Conservation (phyloP, 1,140 invertebrate species). For the Mercenaria mercenaria region DNA sequence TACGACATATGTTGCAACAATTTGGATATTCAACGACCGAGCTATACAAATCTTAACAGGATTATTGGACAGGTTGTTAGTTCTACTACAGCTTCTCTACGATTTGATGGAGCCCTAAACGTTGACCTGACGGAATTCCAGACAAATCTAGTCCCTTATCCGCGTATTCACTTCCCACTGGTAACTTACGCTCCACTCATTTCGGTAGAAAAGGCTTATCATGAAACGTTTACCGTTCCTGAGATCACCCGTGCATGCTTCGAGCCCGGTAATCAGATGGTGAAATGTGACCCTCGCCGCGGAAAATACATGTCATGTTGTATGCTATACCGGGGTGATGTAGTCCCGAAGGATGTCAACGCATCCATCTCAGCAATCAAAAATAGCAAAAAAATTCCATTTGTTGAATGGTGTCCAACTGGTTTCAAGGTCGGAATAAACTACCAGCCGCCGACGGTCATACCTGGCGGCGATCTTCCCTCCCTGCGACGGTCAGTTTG, state of each 20-base stretch:
- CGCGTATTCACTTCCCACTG: slow-evolving; percentile 85
- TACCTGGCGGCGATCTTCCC: slow-evolving; percentile 90
- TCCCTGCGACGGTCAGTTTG: slow-evolving; percentile 89
- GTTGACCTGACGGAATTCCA: slow-evolving; percentile 91
- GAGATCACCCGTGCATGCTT: slow-evolving; percentile 92
- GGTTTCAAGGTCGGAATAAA: slow-evolving; percentile 38
- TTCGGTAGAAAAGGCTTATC: slow-evolving; percentile 95
- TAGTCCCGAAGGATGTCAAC: slow-evolving; percentile 91
- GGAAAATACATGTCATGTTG: slow-evolving; percentile 81
- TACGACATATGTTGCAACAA: slow-evolving; percentile 88
- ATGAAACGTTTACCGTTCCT: slow-evolving; percentile 90
- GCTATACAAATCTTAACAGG: slow-evolving; percentile 90
- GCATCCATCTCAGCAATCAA: slow-evolving; percentile 87
- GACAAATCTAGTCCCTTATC: slow-evolving; percentile 89
- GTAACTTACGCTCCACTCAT: slow-evolving; percentile 84
- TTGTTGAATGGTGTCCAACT: neutral
- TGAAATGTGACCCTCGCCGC: slow-evolving; percentile 94
- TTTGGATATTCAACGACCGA: slow-evolving; percentile 90
- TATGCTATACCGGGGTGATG: slow-evolving; percentile 79
- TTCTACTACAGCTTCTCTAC: slow-evolving; percentile 88
- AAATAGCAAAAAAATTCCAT: neutral
- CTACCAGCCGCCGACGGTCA: slow-evolving; percentile 88
- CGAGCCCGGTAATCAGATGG: slow-evolving; percentile 95
- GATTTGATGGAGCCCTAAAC: slow-evolving; percentile 92
- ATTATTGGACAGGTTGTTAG: slow-evolving; percentile 89